Percentiles rank a stretch among this genome's conserved stretches.
Evolutionary conservation across 35 echinoderm and acorn worm species (phyloP).

Genomic region (Apostichopus parvimensis): DNA sequence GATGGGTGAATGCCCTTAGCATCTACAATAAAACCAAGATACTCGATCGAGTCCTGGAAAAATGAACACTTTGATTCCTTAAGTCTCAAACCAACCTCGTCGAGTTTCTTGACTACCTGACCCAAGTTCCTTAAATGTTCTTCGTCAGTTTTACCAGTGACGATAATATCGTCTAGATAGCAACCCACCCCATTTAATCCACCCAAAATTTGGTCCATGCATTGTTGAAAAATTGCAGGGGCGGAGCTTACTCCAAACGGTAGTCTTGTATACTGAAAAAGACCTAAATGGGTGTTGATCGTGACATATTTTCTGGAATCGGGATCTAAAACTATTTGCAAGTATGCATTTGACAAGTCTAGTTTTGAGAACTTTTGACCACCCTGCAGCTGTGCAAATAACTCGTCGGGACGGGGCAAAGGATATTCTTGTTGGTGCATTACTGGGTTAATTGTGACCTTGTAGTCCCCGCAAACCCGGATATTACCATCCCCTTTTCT

Average conservation of each 20-base stretch:
- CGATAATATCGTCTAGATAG: slow-evolving; percentile 62
- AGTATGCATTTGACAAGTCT: slow-evolving; percentile 52
- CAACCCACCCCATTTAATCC: slow-evolving; percentile 38
- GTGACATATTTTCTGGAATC: too few relatives aligned
- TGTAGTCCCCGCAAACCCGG: too few relatives aligned
- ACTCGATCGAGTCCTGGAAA: background rate
- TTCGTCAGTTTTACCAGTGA: slow-evolving; percentile 35
- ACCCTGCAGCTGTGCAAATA: too few relatives aligned
- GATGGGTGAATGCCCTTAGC: slow-evolving; percentile 29
- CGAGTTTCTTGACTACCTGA: slow-evolving; percentile 23
- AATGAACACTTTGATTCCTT: slow-evolving; percentile 42
- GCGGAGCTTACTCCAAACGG: slow-evolving; percentile 50
- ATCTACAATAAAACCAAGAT: slow-evolving; percentile 12
- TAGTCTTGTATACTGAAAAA: background rate
- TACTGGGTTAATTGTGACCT: too few relatives aligned
- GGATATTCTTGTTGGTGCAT: too few relatives aligned
- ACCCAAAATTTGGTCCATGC: slow-evolving; percentile 45
- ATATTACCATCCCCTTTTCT: too few relatives aligned
- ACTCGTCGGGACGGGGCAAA: too few relatives aligned
- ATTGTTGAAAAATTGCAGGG: slow-evolving; percentile 54
- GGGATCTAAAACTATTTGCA: background rate
- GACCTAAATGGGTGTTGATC: too few relatives aligned
- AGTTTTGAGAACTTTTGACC: too few relatives aligned
- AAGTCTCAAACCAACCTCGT: slow-evolving; percentile 42
- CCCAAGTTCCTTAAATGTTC: slow-evolving; percentile 42